Evolutionary conservation across 92 coral and sea anemone species (phyloP), one percentile per base, ranked within the genome.

Genomic region (Epizoanthus stellaris): DNA sequence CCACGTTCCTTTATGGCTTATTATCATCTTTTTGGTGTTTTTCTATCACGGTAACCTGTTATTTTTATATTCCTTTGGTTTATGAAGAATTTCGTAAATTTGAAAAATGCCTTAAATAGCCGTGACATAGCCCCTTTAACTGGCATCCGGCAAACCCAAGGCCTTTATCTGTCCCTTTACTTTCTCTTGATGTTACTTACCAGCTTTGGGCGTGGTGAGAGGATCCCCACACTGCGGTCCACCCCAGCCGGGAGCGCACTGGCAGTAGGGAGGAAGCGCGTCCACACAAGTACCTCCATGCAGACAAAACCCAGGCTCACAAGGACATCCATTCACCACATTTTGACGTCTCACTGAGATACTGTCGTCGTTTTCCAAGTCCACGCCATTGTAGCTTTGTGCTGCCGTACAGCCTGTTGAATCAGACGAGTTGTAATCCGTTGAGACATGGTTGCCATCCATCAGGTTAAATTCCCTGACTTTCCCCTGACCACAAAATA

Each of bases 251-350:
- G 89, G 90, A 8, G 98, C 80, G 63, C 98, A 95, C 39, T 91
- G 43, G 86, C 98, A 95, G 87, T 90, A 95, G 3, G 94, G 93
- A 12, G 93, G 93, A 0, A 68, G 85, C 34, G 92, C 98, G 73
- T 89, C 84, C 10, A 92, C 98, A 70, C 98, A 95, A 11, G 96
- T 95, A 39, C 98, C 95, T 6, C 93, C 95, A 73, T 94, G 87
- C 13, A 56, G 30, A 84, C 98, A 95, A 89, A 92, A 82, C 21
- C 79, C 93, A 36, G 90, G 3, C 2, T 45, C 80, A 84, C 98
- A 95, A 5, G 98, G 98, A 84, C 98, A 95, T 12, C 95, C 98
- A 42, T 87, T 73, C 16, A 60, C 95, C 20, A 94, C 98, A 49
- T 90, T 91, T 82, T 94, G 95, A 5, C 94, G 93, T 38, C 92